Evolutionary conservation across 2,888 invertebrate species (phyloP).

Genomic region (Chirona hameri): DNA sequence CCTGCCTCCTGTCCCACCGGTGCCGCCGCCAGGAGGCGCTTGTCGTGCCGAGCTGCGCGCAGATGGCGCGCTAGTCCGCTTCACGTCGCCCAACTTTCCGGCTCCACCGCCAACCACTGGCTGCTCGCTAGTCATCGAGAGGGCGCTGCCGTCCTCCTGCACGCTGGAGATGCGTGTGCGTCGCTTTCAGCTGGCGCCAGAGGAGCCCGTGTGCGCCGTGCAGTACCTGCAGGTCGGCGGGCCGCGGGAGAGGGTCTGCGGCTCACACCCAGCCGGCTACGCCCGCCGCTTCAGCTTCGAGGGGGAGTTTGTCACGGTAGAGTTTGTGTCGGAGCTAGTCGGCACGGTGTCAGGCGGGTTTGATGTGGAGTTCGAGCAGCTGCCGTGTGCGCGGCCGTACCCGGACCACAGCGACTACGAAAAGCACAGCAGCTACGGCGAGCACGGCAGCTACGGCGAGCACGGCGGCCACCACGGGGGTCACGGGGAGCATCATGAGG

Average conservation of each 20-base stretch:
- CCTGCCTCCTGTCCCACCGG: neutral
- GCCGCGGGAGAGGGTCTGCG: neutral
- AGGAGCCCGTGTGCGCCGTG: neutral
- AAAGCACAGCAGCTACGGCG: neutral
- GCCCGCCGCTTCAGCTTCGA: conserved; percentile 4
- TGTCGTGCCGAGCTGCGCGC: neutral
- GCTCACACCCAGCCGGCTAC: neutral
- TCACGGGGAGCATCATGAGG: neutral
- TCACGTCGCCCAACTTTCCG: neutral
- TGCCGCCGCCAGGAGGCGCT: neutral
- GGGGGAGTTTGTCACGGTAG: neutral
- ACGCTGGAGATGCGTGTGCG: neutral
- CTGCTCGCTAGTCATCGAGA: neutral
- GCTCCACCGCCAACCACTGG: neutral
- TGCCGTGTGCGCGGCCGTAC: neutral
- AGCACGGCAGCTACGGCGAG: neutral
- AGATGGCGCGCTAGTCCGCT: neutral
- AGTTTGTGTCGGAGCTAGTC: neutral
- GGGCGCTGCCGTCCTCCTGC: neutral
- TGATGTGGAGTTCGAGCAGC: neutral
- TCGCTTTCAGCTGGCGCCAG: neutral
- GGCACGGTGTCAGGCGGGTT: neutral
- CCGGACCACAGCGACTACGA: neutral
- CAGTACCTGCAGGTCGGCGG: conserved; percentile 6
- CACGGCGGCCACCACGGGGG: neutral